Evolutionary conservation across 1,140 invertebrate genomes (phyloP).

Genomic region (Arctopsyche grandis): DNA sequence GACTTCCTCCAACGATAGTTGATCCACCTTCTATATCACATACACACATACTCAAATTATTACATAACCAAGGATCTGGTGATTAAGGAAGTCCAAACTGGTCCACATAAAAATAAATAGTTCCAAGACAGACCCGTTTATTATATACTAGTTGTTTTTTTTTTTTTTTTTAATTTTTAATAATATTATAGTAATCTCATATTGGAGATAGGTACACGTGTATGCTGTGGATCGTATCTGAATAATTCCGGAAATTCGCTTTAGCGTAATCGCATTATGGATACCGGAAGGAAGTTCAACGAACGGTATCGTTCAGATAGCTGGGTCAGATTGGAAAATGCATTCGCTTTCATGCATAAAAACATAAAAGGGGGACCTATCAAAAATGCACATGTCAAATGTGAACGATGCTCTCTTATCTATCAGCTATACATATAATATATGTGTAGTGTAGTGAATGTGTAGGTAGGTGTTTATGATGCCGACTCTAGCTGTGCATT

Average conservation of each 20-base stretch:
- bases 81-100: constrained; percentile 19
- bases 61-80: neutral
- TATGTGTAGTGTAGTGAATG: no score
- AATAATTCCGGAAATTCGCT: constrained; percentile 17
- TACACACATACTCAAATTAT: neutral
- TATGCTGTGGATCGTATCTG: neutral
- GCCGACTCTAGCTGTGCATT: no score
- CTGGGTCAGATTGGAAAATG: neutral
- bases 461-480: no score
- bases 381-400: no score
- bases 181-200: no score
- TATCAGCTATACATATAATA: no score
- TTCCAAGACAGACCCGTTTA: neutral
- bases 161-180: neutral
- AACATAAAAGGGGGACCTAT: no score
- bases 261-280: neutral
- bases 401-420: no score
- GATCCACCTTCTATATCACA: neutral
- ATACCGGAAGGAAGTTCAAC: constrained; percentile 26
- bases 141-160: neutral
- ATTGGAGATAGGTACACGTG: neutral
- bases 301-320: neutral
- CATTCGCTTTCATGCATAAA: neutral
- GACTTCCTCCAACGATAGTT: constrained; percentile 4
- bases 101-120: constrained; percentile 5